Percentiles rank a stretch among this genome's conserved stretches.
phyloP scores from a whole-genome alignment of 23 tunicate genomes.

The Trididemnum nubilum region DNA sequence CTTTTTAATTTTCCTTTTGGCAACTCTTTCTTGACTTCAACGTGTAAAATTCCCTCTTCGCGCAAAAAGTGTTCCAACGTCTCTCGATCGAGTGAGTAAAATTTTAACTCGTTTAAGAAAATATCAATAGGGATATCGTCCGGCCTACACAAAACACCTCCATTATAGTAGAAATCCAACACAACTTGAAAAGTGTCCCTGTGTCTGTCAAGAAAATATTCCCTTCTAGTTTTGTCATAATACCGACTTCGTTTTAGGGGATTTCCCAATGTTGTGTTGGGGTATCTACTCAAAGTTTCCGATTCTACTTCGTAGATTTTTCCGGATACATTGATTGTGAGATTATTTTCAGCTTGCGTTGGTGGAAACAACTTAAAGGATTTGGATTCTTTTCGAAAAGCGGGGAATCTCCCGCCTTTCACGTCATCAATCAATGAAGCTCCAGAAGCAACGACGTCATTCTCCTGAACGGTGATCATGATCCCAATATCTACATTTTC shows the following conservation, averaged over 20 bases:
- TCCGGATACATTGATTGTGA: conserved; percentile 80
- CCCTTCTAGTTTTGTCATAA: conserved; percentile 59
- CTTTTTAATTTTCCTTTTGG: conserved; percentile 52
- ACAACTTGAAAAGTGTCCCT: conserved; percentile 78
- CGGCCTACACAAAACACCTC: conserved; percentile 73
- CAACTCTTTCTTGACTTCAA: conserved; percentile 44
- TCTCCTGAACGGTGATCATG: neutral
- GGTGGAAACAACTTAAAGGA: neutral
- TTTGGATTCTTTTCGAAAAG: neutral
- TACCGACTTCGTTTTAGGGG: conserved; percentile 42
- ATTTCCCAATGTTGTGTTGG: conserved; percentile 85
- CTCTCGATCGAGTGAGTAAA: conserved; percentile 62
- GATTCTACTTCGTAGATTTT: conserved; percentile 54
- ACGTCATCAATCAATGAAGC: neutral
- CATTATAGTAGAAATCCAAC: conserved; percentile 46
- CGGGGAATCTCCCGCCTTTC: neutral
- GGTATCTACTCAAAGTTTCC: conserved; percentile 37
- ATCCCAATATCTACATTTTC: neutral
- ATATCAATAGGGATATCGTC: conserved; percentile 94
- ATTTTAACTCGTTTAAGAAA: conserved; percentile 83
- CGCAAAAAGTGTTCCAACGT: conserved; percentile 66
- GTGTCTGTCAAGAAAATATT: conserved; percentile 91
- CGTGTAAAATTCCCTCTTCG: conserved; percentile 72
- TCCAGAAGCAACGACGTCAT: neutral
- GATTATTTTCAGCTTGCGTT: conserved; percentile 29